Conservation (phyloP, 2,888 invertebrate species). For the Sinodicranocentrus sp. region DNA sequence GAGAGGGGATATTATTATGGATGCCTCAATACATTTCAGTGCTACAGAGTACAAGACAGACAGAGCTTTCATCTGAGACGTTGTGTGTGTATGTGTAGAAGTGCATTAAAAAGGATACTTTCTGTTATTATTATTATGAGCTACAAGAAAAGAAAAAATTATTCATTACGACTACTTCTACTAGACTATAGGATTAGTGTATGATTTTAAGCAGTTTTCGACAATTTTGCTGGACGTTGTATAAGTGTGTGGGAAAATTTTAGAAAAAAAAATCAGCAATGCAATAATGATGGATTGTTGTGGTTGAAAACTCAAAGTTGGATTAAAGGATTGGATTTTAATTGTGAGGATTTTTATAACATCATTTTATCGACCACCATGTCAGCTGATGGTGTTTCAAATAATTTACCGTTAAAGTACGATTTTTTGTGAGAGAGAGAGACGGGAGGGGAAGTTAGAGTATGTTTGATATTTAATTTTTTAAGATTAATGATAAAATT, state of each 20-base stretch:
- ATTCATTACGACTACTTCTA: too few relatives aligned
- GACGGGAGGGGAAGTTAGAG: not conserved
- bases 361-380: not conserved
- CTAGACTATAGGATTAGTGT: too few relatives aligned
- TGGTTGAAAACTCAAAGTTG: not conserved
- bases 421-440: not conserved
- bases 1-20: not conserved
- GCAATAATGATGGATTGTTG: not conserved
- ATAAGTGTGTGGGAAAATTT: not conserved
- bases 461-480: not conserved
- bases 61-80: slow-evolving; percentile 22
- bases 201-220: not conserved
- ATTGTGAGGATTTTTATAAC: too few relatives aligned
- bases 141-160: too few relatives aligned
- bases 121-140: too few relatives aligned
- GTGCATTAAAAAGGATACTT: not conserved
- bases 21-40: not conserved
- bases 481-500: too few relatives aligned
- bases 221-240: not conserved
- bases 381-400: slow-evolving; percentile 27
- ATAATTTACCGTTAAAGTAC: not conserved
- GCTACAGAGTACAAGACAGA: slow-evolving; percentile 6
- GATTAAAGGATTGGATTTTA: not conserved
- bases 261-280: not conserved
- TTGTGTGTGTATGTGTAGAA: too few relatives aligned